Evolutionary conservation across 2,888 invertebrate species (phyloP).

Genomic region (Drosophila affinis): DNA sequence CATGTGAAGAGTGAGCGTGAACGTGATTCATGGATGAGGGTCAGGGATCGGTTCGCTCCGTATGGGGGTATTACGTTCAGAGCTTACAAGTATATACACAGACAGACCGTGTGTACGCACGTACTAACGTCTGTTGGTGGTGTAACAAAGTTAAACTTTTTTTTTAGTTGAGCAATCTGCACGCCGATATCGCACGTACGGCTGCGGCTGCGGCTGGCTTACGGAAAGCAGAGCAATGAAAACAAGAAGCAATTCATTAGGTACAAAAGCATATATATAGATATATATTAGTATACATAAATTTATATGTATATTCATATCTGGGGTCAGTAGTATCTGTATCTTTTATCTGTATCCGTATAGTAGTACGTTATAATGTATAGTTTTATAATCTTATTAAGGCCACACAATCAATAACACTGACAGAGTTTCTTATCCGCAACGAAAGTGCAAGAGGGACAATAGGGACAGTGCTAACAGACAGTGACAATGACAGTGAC

Average conservation of each 20-base stretch:
- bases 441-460: constrained; percentile 27
- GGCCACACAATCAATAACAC: constrained; percentile 77
- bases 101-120: constrained; percentile 27
- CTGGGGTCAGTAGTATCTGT: constrained; percentile 6
- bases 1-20: constrained; percentile 15
- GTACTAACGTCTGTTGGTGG: constrained; percentile 35
- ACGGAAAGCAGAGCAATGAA: constrained; percentile 39
- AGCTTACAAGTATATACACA: constrained; percentile 28
- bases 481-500: constrained; percentile 41
- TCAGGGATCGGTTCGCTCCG: constrained; percentile 10
- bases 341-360: constrained; percentile 42
- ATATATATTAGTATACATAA: constrained; percentile 33
- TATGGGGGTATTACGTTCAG: constrained; percentile 22
- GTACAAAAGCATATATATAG: constrained; percentile 74
- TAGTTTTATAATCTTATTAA: constrained; percentile 73
- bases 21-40: constrained; percentile 34
- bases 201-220: constrained; percentile 15
- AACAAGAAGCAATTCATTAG: constrained; percentile 72
- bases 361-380: constrained; percentile 53
- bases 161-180: constrained; percentile 30
- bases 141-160: constrained; percentile 11
- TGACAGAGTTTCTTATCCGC: constrained; percentile 53
- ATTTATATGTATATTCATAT: constrained; percentile 46
- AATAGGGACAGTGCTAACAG: constrained; percentile 13
- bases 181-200: constrained; percentile 34